phyloP scores from a whole-genome alignment of 1,140 invertebrate species.

The Lepidurus apus region DNA sequence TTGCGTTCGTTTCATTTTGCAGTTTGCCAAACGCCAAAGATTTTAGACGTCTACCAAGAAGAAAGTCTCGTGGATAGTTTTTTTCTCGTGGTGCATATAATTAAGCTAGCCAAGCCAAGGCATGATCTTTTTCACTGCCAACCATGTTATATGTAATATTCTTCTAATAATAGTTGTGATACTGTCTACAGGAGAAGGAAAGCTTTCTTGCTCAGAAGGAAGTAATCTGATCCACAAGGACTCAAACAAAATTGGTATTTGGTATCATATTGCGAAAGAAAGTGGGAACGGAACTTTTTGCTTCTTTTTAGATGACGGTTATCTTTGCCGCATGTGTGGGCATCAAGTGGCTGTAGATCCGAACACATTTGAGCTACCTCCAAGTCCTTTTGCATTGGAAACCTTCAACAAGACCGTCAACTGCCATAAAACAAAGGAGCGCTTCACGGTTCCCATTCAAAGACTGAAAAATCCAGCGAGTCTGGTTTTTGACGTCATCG shows the following conservation, averaged over 20 bases:
- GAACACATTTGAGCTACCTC: background rate
- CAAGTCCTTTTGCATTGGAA: slow-evolving; percentile 29
- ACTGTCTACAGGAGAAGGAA: background rate
- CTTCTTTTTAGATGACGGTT: slow-evolving; percentile 16
- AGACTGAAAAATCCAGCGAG: slow-evolving; percentile 30
- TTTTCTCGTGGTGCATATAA: background rate
- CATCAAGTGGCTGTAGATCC: slow-evolving; percentile 16
- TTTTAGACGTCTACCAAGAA: background rate
- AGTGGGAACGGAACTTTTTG: background rate
- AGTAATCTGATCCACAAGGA: background rate
- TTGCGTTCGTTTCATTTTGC: no score
- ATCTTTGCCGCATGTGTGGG: slow-evolving; percentile 33
- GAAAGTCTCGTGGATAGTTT: background rate
- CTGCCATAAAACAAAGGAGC: slow-evolving; percentile 22
- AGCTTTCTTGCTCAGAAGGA: slow-evolving; percentile 3
- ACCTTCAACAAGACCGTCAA: slow-evolving; percentile 26
- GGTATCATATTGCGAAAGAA: no score
- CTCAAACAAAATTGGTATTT: background rate
- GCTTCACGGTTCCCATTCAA: slow-evolving; percentile 25
- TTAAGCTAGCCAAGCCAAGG: background rate
- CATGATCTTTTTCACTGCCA: slow-evolving; percentile 11
- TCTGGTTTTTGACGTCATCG: slow-evolving; percentile 26
- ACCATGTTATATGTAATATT: background rate
- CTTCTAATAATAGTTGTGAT: background rate
- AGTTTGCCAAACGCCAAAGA: background rate